These are phyloP conservation scores for Camponotus fellah DNA, from an alignment of 2,888 invertebrate genomes.

Conservation along the genomic window DNA sequence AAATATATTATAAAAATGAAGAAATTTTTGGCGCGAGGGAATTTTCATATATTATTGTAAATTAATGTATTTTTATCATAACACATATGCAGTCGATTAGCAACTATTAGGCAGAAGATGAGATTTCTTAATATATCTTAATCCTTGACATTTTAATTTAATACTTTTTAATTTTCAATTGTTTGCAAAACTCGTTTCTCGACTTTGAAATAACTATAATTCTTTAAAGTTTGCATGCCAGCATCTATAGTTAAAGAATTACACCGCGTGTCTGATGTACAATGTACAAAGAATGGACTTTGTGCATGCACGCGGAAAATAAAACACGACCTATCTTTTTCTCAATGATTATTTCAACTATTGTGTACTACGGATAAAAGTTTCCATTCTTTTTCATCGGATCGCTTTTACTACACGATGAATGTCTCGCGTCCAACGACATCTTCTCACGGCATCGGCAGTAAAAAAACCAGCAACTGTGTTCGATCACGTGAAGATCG, in stretches of 20 bases:
- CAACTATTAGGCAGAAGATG: background rate
- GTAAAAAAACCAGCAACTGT: conserved; percentile 39
- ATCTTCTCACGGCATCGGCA: conserved; percentile 54
- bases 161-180: background rate
- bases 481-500: conserved; percentile 60
- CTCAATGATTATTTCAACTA: conserved; percentile 52
- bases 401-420: conserved; percentile 40
- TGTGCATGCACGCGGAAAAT: conserved; percentile 40
- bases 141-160: background rate
- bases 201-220: background rate
- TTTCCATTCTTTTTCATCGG: conserved; percentile 36
- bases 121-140: background rate
- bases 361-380: conserved; percentile 29
- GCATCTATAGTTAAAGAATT: conserved; percentile 19
- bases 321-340: conserved; percentile 24
- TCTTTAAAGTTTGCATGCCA: background rate
- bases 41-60: background rate
- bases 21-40: background rate
- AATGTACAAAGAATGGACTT: conserved; percentile 28
- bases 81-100: background rate
- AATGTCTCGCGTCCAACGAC: conserved; percentile 53
- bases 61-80: background rate
- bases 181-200: background rate
- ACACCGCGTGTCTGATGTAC: background rate
- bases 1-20: background rate